Percentiles rank a stretch among this genome's conserved stretches.
phyloP scores from a whole-genome alignment of 2,888 invertebrate genomes.

The Dolichomitus sp. region DNA sequence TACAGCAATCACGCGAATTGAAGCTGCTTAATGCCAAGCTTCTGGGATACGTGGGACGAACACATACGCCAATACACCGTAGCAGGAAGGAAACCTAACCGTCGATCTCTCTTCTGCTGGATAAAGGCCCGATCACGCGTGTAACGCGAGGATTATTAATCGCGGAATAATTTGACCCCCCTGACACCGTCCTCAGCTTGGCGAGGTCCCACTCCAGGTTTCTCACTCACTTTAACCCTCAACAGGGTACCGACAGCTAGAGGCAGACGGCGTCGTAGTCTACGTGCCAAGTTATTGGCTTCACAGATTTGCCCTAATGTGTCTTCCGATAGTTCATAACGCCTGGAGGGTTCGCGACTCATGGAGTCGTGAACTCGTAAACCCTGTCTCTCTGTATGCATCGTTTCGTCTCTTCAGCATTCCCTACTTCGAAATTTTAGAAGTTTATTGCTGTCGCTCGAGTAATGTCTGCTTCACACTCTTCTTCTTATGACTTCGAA shows the following conservation, averaged over 20 bases:
- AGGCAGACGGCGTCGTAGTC: slow-evolving; percentile 14
- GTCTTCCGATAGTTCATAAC: slow-evolving; percentile 83
- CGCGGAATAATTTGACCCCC: slow-evolving; percentile 83
- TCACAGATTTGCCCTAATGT: slow-evolving; percentile 84
- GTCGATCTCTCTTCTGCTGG: slow-evolving; percentile 59
- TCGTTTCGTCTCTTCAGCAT: neutral
- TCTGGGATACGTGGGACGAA: slow-evolving; percentile 26
- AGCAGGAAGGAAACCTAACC: slow-evolving; percentile 39
- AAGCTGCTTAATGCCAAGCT: slow-evolving; percentile 60
- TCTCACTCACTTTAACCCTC: slow-evolving; percentile 39
- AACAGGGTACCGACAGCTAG: slow-evolving; percentile 30
- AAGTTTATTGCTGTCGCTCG: neutral
- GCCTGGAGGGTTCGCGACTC: slow-evolving; percentile 72
- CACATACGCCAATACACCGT: slow-evolving; percentile 45
- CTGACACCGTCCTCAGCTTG: slow-evolving; percentile 30
- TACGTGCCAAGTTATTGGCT: slow-evolving; percentile 80
- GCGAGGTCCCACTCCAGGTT: neutral
- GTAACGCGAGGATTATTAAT: slow-evolving; percentile 84
- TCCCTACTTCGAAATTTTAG: neutral
- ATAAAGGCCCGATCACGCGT: slow-evolving; percentile 83
- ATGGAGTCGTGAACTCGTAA: slow-evolving; percentile 75
- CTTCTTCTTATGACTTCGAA: neutral
- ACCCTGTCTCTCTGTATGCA: slow-evolving; percentile 14
- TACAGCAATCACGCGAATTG: slow-evolving; percentile 24
- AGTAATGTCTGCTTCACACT: neutral